These are phyloP conservation scores for Phaenicophaeus curvirostris DNA, from an alignment of 2,797 vertebrate genomes.

Conservation along the genomic window DNA sequence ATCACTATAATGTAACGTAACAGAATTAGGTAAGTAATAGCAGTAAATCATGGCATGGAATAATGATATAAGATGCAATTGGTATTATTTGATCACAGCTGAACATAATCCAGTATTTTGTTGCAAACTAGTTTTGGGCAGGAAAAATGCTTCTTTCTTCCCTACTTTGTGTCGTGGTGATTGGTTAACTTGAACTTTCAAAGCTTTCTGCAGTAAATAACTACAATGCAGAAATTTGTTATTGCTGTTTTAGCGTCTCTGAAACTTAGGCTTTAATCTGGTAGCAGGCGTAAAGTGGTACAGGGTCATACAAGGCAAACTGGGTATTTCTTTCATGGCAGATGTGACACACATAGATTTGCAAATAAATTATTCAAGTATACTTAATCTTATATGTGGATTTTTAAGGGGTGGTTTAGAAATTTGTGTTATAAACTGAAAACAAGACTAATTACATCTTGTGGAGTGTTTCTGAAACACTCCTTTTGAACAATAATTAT, in stretches of 20 bases:
- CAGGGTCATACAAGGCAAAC: not conserved
- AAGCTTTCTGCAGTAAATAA: not conserved
- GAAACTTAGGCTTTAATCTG: not conserved
- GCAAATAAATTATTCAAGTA: not conserved
- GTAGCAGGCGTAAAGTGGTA: not conserved
- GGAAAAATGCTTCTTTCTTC: not conserved
- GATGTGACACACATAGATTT: rapidly evolving
- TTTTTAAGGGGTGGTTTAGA: not conserved
- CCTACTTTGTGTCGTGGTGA: not conserved
- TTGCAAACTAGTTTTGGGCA: not conserved
- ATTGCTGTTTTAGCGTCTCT: not conserved
- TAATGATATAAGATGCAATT: not conserved
- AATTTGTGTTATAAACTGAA: not conserved
- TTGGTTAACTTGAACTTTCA: not conserved
- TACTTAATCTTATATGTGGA: not conserved
- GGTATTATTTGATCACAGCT: not conserved
- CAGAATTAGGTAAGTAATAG: not conserved
- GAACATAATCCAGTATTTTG: not conserved
- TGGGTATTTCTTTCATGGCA: not conserved
- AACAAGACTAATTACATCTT: not conserved
- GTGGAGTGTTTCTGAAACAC: not conserved
- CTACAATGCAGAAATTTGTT: not conserved
- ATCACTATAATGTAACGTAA: not conserved
- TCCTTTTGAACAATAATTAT: not conserved
- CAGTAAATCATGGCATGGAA: not conserved